A percentile compares a stretch with the other conserved stretches of the same genome.
These are phyloP conservation scores for Petrocephalus zakoni DNA, from an alignment of 2,113 vertebrate species.

Conservation along the genomic window DNA sequence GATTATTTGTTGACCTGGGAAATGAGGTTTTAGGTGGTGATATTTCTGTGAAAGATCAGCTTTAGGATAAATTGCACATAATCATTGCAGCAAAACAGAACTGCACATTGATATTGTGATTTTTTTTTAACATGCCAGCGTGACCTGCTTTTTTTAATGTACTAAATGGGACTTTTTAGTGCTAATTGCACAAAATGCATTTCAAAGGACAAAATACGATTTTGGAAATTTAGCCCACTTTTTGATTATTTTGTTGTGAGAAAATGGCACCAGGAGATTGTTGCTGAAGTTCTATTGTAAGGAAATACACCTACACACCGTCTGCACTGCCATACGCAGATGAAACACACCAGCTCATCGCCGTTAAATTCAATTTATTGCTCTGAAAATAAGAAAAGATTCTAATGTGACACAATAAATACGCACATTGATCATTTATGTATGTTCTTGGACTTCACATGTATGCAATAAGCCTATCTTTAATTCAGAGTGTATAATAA, in stretches of 20 bases:
- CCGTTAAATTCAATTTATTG: not conserved
- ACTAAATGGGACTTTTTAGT: not conserved
- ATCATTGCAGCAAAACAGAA: not conserved
- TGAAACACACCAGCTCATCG: slow-evolving; percentile 4
- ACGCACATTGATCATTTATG: not conserved
- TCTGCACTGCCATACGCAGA: not conserved
- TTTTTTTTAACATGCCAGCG: not conserved
- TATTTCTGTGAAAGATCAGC: not conserved
- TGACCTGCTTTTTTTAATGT: not conserved
- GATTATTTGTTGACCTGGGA: not conserved
- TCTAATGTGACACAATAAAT: not conserved
- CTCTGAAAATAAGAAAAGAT: not conserved
- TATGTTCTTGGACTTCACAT: not conserved
- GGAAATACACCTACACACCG: slow-evolving; percentile 21
- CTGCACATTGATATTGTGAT: not conserved
- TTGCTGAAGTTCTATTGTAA: slow-evolving; percentile 1
- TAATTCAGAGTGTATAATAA: not conserved
- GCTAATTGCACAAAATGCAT: not conserved
- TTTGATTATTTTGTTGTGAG: not conserved
- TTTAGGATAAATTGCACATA: not conserved
- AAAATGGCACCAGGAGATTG: slow-evolving; percentile 17
- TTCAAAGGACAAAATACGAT: not conserved
- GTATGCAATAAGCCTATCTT: not conserved
- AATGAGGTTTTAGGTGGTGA: not conserved
- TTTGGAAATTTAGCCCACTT: not conserved